Evolutionary conservation across 2,113 vertebrate genomes (phyloP).

Genomic region (Larimichthys polyactis): DNA sequence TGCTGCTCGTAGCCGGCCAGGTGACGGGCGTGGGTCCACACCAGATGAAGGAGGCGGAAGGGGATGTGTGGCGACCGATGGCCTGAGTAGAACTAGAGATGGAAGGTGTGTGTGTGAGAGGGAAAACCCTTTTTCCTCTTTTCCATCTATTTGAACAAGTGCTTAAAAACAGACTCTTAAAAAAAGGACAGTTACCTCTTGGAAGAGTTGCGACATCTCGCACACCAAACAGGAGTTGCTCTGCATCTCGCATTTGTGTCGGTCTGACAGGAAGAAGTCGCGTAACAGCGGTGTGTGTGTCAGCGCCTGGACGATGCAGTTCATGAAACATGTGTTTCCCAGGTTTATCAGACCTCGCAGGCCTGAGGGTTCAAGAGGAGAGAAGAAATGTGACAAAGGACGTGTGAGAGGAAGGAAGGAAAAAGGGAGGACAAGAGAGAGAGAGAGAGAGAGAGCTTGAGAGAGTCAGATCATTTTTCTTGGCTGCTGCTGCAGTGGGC

Average conservation of each 20-base stretch:
- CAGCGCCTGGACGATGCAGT: constrained; percentile 98
- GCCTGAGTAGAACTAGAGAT: constrained; percentile 95
- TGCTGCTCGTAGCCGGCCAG: constrained; percentile 99
- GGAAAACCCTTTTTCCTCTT: background rate
- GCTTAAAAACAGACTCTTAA: background rate
- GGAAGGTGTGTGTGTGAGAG: background rate
- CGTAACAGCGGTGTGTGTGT: constrained; percentile 96
- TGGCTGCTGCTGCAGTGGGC: constrained; percentile 45
- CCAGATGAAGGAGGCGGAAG: constrained; percentile 97
- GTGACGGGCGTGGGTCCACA: constrained; percentile 98
- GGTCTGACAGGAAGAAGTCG: constrained; percentile 97
- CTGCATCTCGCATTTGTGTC: constrained; percentile 98
- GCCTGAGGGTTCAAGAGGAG: constrained; percentile 77
- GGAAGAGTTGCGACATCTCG: constrained; percentile 98
- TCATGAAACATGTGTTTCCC: constrained; percentile 99
- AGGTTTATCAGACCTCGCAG: constrained; percentile 95
- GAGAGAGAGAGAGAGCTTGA: background rate
- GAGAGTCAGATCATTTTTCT: constrained; percentile 22
- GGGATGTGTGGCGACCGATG: constrained; percentile 99
- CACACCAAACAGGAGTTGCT: constrained; percentile 97
- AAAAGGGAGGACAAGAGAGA: background rate
- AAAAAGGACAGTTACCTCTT: constrained; percentile 86
- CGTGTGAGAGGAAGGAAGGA: background rate
- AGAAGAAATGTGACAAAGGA: background rate
- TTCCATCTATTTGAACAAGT: background rate